Percentiles rank a stretch among this genome's conserved stretches.
Evolutionary conservation across 2,113 vertebrate species (phyloP).

Genomic region (Peromyscus maniculatus): DNA sequence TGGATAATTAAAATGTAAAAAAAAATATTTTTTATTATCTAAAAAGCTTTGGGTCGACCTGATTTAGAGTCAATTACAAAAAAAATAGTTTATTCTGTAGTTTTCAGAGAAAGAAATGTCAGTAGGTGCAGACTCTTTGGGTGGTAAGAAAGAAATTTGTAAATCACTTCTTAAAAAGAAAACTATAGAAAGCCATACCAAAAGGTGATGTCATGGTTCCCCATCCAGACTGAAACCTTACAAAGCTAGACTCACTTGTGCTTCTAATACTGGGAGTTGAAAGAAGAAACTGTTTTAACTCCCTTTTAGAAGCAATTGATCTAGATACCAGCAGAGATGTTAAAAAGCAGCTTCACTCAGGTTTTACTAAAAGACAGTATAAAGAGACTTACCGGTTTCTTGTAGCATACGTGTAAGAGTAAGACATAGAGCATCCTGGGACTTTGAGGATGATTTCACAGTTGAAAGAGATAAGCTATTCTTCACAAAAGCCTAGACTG

Average conservation of each 20-base stretch:
- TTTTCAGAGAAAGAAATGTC: conserved; percentile 1
- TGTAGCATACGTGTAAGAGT: conserved; percentile 38
- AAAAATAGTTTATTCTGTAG: neutral
- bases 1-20: conserved; percentile 56
- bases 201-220: conserved; percentile 29
- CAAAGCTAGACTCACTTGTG: neutral
- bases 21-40: conserved; percentile 11
- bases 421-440: neutral
- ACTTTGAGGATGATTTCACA: conserved; percentile 27
- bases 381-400: conserved; percentile 32
- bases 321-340: conserved; percentile 30
- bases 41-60: conserved; percentile 21
- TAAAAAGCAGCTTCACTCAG: conserved; percentile 36
- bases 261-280: conserved; percentile 19
- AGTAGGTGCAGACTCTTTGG: conserved; percentile 45
- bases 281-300: conserved; percentile 64
- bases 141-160: conserved; percentile 4
- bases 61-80: conserved; percentile 35
- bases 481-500: conserved; percentile 21
- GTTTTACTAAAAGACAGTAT: conserved; percentile 45
- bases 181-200: conserved; percentile 38
- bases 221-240: conserved; percentile 19
- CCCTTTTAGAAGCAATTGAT: conserved; percentile 63
- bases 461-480: conserved; percentile 28
- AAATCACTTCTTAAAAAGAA: conserved; percentile 44